phyloP scores from a whole-genome alignment of 2,113 vertebrate species.

The Epinephelus moara region DNA sequence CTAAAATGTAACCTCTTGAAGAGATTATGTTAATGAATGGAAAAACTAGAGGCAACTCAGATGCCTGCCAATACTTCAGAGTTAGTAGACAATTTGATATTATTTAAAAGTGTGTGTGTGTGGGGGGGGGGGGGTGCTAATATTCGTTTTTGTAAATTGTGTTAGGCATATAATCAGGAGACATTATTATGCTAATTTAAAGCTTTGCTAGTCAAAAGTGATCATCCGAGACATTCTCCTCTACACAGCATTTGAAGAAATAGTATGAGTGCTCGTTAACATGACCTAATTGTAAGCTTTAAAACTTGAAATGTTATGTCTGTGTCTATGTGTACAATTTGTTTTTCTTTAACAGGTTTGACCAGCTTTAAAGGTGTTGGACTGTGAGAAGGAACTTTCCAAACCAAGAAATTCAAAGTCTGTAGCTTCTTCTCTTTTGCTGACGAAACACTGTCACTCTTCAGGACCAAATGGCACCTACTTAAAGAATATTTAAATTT shows the following conservation, averaged over 20 bases:
- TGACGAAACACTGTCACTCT: not conserved
- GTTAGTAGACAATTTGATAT: not conserved
- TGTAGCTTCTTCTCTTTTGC: conserved; percentile 35
- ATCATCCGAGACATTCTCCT: not conserved
- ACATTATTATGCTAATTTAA: not conserved
- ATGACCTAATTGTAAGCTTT: conserved; percentile 30
- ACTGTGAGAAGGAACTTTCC: conserved; percentile 72
- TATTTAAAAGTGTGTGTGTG: too few species aligned
- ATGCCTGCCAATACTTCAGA: too few species aligned
- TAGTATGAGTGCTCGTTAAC: conserved; percentile 4
- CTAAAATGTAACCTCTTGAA: not conserved
- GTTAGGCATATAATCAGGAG: not conserved
- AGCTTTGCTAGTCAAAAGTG: not conserved
- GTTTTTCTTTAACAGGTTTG: conserved; percentile 87
- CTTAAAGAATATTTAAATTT: not conserved
- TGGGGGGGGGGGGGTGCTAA: too few species aligned
- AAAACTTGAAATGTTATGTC: conserved; percentile 73
- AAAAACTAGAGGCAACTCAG: not conserved
- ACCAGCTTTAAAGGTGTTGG: conserved; percentile 76
- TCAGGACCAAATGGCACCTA: not conserved
- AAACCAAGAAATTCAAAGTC: conserved; percentile 67
- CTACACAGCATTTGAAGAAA: not conserved
- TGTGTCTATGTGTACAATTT: conserved; percentile 83
- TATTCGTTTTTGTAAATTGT: not conserved
- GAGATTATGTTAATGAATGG: not conserved